Evolutionary conservation across 2,113 vertebrate genomes (phyloP).

Genomic region (Petaurus breviceps): DNA sequence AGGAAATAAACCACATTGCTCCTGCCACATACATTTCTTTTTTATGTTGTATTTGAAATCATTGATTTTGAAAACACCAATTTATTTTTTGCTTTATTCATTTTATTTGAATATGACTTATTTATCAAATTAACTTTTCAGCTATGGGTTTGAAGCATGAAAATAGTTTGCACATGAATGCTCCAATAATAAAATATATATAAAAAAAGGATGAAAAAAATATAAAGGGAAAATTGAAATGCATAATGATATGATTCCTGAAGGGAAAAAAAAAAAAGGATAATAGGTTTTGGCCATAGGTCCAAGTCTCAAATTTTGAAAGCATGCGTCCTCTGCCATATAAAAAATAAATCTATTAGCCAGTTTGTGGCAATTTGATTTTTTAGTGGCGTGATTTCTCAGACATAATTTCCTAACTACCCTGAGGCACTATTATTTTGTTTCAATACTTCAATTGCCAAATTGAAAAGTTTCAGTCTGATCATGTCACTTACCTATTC

Average conservation of each 20-base stretch:
- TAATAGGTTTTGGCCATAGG: neutral
- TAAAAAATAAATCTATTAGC: conserved; percentile 24
- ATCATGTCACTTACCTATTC: neutral
- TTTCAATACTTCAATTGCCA: neutral
- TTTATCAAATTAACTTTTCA: neutral
- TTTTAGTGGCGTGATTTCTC: neutral
- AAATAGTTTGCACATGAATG: neutral
- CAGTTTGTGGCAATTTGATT: neutral
- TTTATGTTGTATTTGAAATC: neutral
- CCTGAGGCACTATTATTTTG: too few species aligned
- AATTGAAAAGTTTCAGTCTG: neutral
- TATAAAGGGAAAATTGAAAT: conserved; percentile 61
- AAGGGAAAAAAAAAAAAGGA: neutral
- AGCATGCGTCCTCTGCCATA: conserved; percentile 20
- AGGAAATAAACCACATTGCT: neutral
- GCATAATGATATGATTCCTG: conserved; percentile 41
- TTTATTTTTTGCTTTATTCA: neutral
- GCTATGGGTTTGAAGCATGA: neutral
- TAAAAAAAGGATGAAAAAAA: neutral
- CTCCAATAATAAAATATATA: neutral
- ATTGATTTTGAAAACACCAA: conserved; percentile 10
- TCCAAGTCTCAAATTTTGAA: conserved; percentile 22
- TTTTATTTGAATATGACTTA: conserved; percentile 1
- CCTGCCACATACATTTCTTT: conserved; percentile 11
- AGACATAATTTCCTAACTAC: neutral